Base-by-base conservation (phyloP, 2,113 vertebrate species). In the Sphaerodactylus townsendi region DNA sequence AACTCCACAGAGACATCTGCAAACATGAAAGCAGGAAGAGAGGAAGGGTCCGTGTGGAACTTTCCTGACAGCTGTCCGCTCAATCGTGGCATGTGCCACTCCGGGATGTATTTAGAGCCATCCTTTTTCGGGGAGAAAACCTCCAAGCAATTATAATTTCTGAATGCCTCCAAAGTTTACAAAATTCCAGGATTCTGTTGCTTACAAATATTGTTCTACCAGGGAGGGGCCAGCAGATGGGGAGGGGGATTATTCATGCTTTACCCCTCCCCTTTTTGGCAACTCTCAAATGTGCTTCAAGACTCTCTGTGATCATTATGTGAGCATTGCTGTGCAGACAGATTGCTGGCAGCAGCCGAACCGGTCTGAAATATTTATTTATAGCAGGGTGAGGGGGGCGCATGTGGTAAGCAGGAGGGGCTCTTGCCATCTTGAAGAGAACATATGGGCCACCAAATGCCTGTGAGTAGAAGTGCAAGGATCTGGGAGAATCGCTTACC, bases 291-390 rank as follows among this genome's bases (percentile, higher is more conserved):
- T 44, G 39, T 46, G 77, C 21, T 89, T 75, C 82, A 91, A 91
- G 94, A 90, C 91, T 86, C 76, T 64, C 90, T 69, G 93, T 74
- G 37, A 88, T 89, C 89, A 95, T 94, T 93, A 94, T 92, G 94
- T 74, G 92, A 90, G 94, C 93, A 94, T 86, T 83, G 94, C 92
- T 89, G 93, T 92, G 94, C 75, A 92, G 95, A 93, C 83, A 92
- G 90, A 85, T 90, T 93, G 56, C 93, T 93, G 95, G 95, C 94
- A 95, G 86, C 78, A 0, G 85, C 59, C 87, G 10, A 88, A 88
- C 56, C 82, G 90, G 5, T 88, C 92, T 88, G 91, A 89, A 86
- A 84, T 2, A 6, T 77, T 94, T 95, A 95, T 95, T 96, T 95
- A 95, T 95, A 94, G 94, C 33, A 1, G 10, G 66, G 72, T 10